Percentiles rank a stretch among this genome's conserved stretches.
phyloP scores from a whole-genome alignment of 2,797 vertebrate species.

The Oreochromis mossambicus region DNA sequence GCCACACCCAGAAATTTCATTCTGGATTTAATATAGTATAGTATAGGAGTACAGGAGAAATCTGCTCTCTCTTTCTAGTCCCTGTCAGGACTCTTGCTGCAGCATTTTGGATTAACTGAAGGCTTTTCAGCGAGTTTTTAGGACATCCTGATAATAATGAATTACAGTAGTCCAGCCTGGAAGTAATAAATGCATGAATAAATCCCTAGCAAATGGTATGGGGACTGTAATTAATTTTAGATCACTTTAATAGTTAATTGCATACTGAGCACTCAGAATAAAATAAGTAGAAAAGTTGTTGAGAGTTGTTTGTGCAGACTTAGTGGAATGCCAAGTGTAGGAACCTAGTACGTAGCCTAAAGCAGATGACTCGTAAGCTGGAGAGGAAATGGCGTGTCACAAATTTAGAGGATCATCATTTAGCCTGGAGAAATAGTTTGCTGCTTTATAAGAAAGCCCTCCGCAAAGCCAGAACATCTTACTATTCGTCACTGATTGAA shows the following conservation, averaged over 20 bases:
- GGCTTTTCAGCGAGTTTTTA: too few relatives aligned
- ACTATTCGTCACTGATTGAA: accelerated
- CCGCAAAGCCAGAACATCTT: accelerated
- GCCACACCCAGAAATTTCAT: too few relatives aligned
- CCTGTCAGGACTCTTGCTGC: background rate
- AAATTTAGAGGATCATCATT: accelerated
- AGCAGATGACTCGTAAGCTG: accelerated
- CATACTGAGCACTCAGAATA: background rate
- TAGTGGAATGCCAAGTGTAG: background rate
- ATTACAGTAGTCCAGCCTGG: too few relatives aligned
- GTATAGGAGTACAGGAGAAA: background rate
- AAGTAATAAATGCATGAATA: background rate
- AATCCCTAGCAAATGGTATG: background rate
- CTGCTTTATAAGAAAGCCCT: background rate
- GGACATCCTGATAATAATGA: too few relatives aligned
- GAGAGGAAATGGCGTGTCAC: accelerated
- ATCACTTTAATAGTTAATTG: background rate
- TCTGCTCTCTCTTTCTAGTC: background rate
- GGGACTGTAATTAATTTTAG: background rate
- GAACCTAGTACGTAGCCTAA: accelerated
- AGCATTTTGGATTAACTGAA: accelerated
- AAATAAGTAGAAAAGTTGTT: background rate
- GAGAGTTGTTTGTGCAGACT: background rate
- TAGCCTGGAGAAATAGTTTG: background rate
- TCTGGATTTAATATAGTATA: background rate